These are phyloP conservation scores for Sparus aurata DNA, from an alignment of 2,797 vertebrate species.

Conservation along the genomic window DNA sequence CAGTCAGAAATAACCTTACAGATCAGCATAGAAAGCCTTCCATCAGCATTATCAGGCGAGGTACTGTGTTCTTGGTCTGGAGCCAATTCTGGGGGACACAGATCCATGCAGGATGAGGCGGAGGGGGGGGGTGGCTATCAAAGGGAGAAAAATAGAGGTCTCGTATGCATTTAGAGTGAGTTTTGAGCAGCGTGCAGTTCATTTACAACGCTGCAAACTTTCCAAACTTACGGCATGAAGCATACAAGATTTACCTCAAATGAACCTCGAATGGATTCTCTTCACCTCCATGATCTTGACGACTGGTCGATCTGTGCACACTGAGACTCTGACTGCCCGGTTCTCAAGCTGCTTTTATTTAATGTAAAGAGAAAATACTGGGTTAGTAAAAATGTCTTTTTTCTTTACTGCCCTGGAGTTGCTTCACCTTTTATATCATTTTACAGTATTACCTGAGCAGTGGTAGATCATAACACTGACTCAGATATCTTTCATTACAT, in stretches of 20 bases:
- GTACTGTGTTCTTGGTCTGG: slow-evolving; percentile 59
- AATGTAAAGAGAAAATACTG: slow-evolving; percentile 8
- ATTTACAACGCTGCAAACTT: slow-evolving; percentile 30
- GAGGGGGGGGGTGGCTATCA: slow-evolving; percentile 6
- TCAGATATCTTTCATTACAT: background rate
- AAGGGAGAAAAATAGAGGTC: slow-evolving; percentile 31
- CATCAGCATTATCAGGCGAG: slow-evolving; percentile 55
- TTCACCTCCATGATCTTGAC: slow-evolving; percentile 20
- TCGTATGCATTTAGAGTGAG: slow-evolving; percentile 11
- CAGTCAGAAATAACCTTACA: slow-evolving; percentile 57
- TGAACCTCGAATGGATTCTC: slow-evolving; percentile 48
- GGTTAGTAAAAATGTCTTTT: background rate
- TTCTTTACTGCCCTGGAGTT: background rate
- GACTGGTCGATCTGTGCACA: slow-evolving; percentile 13
- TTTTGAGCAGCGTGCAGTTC: slow-evolving; percentile 32
- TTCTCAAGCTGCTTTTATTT: slow-evolving; percentile 17
- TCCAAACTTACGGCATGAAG: slow-evolving; percentile 19
- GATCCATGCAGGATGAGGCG: slow-evolving; percentile 39
- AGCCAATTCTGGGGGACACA: slow-evolving; percentile 47
- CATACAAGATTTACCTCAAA: slow-evolving; percentile 38
- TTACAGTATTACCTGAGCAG: slow-evolving; percentile 11
- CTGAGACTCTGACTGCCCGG: slow-evolving; percentile 16
- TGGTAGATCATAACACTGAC: background rate
- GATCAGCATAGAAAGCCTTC: slow-evolving; percentile 57
- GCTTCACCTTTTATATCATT: background rate